Base-by-base conservation (phyloP, 1,140 invertebrate species). In the Papilio helenus region DNA sequence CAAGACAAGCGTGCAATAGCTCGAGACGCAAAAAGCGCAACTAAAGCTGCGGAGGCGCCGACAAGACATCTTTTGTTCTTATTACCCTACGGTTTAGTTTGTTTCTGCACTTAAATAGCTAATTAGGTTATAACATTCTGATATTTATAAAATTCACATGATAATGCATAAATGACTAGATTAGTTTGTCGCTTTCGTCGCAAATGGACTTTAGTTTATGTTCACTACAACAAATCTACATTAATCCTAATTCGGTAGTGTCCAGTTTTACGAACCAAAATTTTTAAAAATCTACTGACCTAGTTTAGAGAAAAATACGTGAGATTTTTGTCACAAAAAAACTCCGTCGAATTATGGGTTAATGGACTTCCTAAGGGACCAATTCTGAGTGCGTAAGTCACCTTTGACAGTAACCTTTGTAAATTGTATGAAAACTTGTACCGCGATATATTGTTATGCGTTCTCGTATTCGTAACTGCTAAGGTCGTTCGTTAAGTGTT, bases 401-500 rank as follows among this genome's bases (percentile, higher is more conserved):
- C 44, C 44, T 46, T 16, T 46, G 44, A 46, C 18, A 55, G 18
- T n/a, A 55, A 55, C 51, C n/a, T 55, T 55, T 55, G 51, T 4
- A 9, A 68, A 68, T 18, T 4, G 12, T 26, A 68, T 16, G 61
- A 26, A 14, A 26, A 16, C 58, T 18, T 72, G 72, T 49, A 76
- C 74, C 80, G 83, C 61, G 72, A 85, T 85, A 83, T 83, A 83
- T 81, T 80, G 79, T 85, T 82, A 82, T 83, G 77, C 68, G 72
- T 61, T 82, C 76, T 82, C 80, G 14, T 12, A 68, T 16, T 68
- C 61, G 61, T 74, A 51, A 51, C 34, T 14, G 23, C 76, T 78
- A 82, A 80, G 76, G 81, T 79, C 81, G 73, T 12, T 42, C 77
- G 46, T 81, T 81, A 71, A 51, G 42, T 49, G 81, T 79, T 82